Evolutionary conservation across 1,140 invertebrate species (phyloP).

Genomic region (Brachionus rotundiformis): DNA sequence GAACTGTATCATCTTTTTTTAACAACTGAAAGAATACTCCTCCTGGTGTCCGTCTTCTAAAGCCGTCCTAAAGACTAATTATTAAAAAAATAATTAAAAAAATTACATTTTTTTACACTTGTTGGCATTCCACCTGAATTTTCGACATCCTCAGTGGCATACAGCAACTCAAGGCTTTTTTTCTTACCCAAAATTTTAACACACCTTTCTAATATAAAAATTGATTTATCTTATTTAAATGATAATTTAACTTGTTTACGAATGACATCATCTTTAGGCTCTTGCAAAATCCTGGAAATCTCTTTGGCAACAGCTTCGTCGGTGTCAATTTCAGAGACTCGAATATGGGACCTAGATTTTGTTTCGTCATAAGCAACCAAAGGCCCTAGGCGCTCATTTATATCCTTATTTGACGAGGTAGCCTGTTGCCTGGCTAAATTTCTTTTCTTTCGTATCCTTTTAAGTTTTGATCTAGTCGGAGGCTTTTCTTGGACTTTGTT

Average conservation of each 20-base stretch:
- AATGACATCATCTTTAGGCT: slow-evolving; percentile 57
- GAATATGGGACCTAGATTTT: slow-evolving; percentile 49
- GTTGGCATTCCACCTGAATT: slow-evolving; percentile 79
- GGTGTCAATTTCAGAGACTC: slow-evolving; percentile 53
- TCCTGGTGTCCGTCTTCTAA: slow-evolving; percentile 76
- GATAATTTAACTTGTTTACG: slow-evolving; percentile 54
- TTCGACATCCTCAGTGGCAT: slow-evolving; percentile 77
- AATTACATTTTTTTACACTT: slow-evolving; percentile 71
- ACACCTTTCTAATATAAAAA: slow-evolving; percentile 69
- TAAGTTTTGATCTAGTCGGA: neutral
- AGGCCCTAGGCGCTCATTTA: neutral
- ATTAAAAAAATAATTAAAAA: no score
- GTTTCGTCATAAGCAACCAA: slow-evolving; percentile 46
- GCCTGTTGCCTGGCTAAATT: neutral
- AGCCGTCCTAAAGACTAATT: slow-evolving; percentile 75
- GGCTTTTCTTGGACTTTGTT: neutral
- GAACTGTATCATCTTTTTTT: slow-evolving; percentile 69
- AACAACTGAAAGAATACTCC: slow-evolving; percentile 79
- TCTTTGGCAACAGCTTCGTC: slow-evolving; percentile 53
- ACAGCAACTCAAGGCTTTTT: slow-evolving; percentile 74
- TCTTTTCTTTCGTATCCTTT: neutral
- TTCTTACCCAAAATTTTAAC: slow-evolving; percentile 73
- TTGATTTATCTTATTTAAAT: neutral
- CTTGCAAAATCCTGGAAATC: slow-evolving; percentile 55
- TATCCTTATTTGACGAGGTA: neutral